phyloP scores from a whole-genome alignment of 2,888 invertebrate species.

The Bellardia bayeri region DNA sequence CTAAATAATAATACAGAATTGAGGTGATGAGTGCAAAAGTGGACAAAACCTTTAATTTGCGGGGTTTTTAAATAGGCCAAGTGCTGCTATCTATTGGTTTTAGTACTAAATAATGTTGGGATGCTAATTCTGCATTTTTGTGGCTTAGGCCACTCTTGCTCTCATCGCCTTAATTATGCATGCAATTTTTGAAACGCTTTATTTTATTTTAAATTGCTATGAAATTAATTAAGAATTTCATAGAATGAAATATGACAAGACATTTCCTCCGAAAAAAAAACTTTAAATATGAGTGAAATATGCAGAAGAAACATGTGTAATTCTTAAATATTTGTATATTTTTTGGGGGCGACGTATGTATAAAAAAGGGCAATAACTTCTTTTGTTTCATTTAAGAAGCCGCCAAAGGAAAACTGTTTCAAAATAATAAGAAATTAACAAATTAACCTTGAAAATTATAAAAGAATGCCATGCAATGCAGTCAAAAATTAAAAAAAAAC shows the following conservation, averaged over 20 bases:
- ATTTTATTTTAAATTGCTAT: conserved; percentile 59
- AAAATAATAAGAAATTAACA: neutral
- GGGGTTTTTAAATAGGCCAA: too few relatives aligned
- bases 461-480: conserved; percentile 15
- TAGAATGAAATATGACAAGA: conserved; percentile 45
- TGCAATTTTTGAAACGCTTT: conserved; percentile 47
- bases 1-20: neutral
- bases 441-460: conserved; percentile 34
- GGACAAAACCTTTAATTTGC: too few relatives aligned
- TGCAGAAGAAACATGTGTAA: conserved; percentile 16
- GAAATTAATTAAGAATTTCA: conserved; percentile 62
- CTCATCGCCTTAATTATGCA: conserved; percentile 7
- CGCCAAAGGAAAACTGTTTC: conserved; percentile 31
- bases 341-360: conserved; percentile 16
- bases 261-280: neutral
- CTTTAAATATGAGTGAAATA: neutral
- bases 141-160: too few relatives aligned
- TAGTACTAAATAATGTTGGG: too few relatives aligned
- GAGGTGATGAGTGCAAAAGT: too few relatives aligned
- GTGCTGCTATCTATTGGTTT: too few relatives aligned
- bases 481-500: neutral
- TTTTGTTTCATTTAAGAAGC: conserved; percentile 17
- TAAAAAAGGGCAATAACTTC: conserved; percentile 11
- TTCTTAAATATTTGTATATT: neutral
- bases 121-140: too few relatives aligned